Conservation (phyloP, 23 tunicate species). For the Botrylloides violaceus region DNA sequence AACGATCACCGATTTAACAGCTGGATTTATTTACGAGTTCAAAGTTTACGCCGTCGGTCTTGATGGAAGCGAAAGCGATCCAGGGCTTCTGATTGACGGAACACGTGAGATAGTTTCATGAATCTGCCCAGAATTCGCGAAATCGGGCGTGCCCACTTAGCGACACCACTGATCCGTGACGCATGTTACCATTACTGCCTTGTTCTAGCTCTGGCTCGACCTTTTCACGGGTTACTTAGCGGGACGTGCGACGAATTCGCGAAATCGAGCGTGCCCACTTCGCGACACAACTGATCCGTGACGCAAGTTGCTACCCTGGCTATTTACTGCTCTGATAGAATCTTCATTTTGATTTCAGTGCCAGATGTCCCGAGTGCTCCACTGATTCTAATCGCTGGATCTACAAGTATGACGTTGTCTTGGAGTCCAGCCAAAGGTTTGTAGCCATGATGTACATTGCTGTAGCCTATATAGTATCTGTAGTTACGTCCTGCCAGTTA, state of each 20-base stretch:
- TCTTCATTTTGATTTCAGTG: constrained; percentile 18
- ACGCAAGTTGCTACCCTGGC: no score
- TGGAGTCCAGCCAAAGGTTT: constrained; percentile 44
- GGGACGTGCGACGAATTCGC: no score
- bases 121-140: background rate
- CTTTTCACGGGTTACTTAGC: no score
- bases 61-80: constrained; percentile 31
- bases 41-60: constrained; percentile 40
- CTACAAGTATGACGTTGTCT: constrained; percentile 27
- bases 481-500: no score
- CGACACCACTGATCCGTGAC: no score
- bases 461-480: no score
- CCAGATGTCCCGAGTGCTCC: constrained; percentile 30
- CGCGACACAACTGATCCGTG: no score
- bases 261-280: no score
- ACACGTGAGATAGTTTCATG: constrained; percentile 1
- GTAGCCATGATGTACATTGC: background rate
- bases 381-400: constrained; percentile 2
- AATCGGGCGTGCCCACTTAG: no score
- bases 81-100: constrained; percentile 18
- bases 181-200: no score
- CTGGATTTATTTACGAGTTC: constrained; percentile 38
- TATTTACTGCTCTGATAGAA: background rate
- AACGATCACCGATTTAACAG: constrained; percentile 2
- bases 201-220: no score